Evolutionary conservation across 1,140 invertebrate genomes (phyloP).

Genomic region (Ectropis grisescens): DNA sequence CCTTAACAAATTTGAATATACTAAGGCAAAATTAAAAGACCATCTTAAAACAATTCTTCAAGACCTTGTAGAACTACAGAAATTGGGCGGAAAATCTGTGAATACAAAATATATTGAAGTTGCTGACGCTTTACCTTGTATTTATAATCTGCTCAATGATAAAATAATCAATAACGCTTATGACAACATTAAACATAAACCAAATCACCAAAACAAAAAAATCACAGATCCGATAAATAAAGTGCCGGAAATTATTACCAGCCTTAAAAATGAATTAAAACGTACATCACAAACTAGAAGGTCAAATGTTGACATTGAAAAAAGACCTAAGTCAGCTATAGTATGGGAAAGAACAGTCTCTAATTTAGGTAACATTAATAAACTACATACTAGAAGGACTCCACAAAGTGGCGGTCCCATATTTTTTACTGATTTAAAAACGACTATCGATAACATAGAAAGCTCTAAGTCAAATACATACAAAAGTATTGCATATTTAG

Average conservation of each 20-base stretch:
- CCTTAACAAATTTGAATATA: slow-evolving; percentile 9
- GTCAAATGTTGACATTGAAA: slow-evolving; percentile 9
- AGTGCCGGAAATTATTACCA: slow-evolving; percentile 29
- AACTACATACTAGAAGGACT: slow-evolving; percentile 20
- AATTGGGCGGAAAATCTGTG: slow-evolving; percentile 15
- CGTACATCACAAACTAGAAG: slow-evolving; percentile 19
- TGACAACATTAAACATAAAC: too few relatives aligned
- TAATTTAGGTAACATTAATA: slow-evolving; percentile 19
- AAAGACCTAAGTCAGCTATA: slow-evolving; percentile 31
- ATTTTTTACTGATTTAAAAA: slow-evolving; percentile 34
- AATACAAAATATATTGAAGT: slow-evolving; percentile 27
- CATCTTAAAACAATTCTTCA: slow-evolving; percentile 44
- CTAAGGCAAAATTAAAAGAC: slow-evolving; percentile 40
- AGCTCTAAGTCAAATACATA: slow-evolving; percentile 21
- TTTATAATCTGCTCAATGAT: slow-evolving; percentile 37
- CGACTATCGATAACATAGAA: slow-evolving; percentile 31
- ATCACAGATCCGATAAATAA: slow-evolving; percentile 18
- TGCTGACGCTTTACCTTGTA: slow-evolving; percentile 39
- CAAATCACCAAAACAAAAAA: slow-evolving; percentile 7
- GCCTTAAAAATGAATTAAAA: slow-evolving; percentile 30
- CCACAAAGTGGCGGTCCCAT: slow-evolving; percentile 4
- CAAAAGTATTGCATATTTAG: slow-evolving; percentile 27
- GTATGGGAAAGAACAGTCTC: slow-evolving; percentile 44
- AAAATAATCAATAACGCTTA: too few relatives aligned
- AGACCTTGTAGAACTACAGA: slow-evolving; percentile 43